Conservation (phyloP, 2,888 invertebrate species). For the Punctoribates punctum region DNA sequence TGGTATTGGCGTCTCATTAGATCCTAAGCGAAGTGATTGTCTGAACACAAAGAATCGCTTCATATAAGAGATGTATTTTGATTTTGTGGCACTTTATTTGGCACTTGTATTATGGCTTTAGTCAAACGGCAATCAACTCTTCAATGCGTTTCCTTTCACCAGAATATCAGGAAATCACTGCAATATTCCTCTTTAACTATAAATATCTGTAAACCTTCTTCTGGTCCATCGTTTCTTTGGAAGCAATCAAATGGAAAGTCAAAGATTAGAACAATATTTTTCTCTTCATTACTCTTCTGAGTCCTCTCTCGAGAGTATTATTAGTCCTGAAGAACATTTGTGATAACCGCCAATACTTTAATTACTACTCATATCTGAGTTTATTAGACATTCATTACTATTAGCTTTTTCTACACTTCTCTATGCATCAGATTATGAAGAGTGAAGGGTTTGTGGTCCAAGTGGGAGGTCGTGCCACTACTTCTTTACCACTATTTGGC, state of each 20-base stretch:
- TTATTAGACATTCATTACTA: background rate
- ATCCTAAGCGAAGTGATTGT: constrained; percentile 16
- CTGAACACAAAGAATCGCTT: background rate
- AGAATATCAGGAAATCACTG: constrained; percentile 34
- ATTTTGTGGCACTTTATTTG: constrained; percentile 4
- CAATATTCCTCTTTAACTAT: constrained; percentile 26
- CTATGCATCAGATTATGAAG: background rate
- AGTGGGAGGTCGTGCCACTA: constrained; percentile 38
- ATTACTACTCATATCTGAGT: background rate
- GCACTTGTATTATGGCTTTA: constrained; percentile 24
- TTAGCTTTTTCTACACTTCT: background rate
- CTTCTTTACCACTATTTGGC: background rate
- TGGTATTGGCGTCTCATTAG: constrained; percentile 34
- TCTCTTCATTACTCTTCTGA: constrained; percentile 11
- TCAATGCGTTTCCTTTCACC: constrained; percentile 16
- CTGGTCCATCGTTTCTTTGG: constrained; percentile 16
- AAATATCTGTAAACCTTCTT: constrained; percentile 29
- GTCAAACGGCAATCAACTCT: constrained; percentile 30
- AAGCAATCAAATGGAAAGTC: constrained; percentile 32
- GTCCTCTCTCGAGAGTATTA: background rate
- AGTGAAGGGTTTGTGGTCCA: constrained; percentile 5
- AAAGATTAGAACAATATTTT: constrained; percentile 29
- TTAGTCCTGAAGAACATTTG: background rate
- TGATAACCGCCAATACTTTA: background rate
- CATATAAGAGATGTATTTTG: background rate